Evolutionary conservation across 1,140 invertebrate species (phyloP), one percentile per base, ranked within the genome.

Genomic region (Conus ventricosus): DNA sequence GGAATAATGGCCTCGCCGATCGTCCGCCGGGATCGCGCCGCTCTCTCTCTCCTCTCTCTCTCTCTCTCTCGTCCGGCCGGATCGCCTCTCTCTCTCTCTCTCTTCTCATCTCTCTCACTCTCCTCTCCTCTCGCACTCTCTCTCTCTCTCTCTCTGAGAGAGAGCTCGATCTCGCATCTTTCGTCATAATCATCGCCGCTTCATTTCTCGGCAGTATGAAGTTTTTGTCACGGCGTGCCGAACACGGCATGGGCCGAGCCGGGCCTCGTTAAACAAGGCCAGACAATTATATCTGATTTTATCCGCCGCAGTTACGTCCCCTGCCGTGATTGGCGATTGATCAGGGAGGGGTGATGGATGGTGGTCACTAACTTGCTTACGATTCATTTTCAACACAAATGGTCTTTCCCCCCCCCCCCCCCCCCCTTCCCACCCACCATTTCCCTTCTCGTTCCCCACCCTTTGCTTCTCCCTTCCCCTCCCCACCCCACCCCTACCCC

Each of bases 301-400:
- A 20, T 71, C 67, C 11, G 15, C 67, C 11, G 57, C 57, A 8
- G 57, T 60, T 60, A 60, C 57, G 57, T 60, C 57, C 57, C 15
- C 57, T 11, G 57, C 15, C 57, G 57, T 60, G 57, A 60, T 60
- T 60, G 57, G 57, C 57, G 57, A 60, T 60, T 60, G 57, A 60
- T 60, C 57, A 60, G 57, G 57, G 15, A 60, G 57, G 57, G 67
- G 67, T 23, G 67, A 71, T 71, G 13, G 23, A 13, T 63, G 60
- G 60, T 20, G 60, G 60, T 63, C 20, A 20, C 20, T 71, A 71
- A 71, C 67, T 71, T 23, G 67, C 23, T 71, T 23, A 71, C 67
- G 17, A 71, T 71, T 71, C 23, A 71, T 71, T 71, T 71, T 71
- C 67, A 71, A 71, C 67, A 71, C 67, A 71, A 71, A 71, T 71